Evolutionary conservation across 1,140 invertebrate species (phyloP), one percentile per base, ranked within the genome.

Genomic region (Drosophila athabasca): DNA sequence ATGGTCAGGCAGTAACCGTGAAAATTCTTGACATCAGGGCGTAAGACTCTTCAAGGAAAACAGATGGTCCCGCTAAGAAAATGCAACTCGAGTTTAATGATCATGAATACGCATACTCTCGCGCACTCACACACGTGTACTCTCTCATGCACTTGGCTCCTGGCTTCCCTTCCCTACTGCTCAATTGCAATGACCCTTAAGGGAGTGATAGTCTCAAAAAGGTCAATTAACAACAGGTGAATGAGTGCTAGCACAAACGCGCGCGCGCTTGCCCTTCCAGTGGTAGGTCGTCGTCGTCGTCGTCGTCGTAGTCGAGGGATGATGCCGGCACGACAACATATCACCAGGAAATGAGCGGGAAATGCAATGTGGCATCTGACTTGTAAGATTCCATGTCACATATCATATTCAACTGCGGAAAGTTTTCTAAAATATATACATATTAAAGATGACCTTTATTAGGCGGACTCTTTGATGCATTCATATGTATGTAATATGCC

Each of bases 181-280:
- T 41, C 17, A 48, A 61, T 46, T 59, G 48, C 50, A 48, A 15
- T 65, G 68, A 81, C 67, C 76, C 70, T 66, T 51, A 84, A 44
- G 24, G 60, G 46, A 67, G 58, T 58, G 41, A 59, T 49, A 62
- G 45, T 45, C 55, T 43, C 26, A 53, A 81, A 78, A 87, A 85
- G 81, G 81, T 85, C 79, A 88, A 88, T 89, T 88, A 88, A 79
- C 68, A 88, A 89, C 83, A 88, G 83, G 83, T 88, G 83, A 88
- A 62, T 60, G 53, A 72, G 67, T 50, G 52, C 44, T 41, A 50
- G 44, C 35, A 61, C 54, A 17, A 39, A 44, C 53, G 43, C 64
- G 76, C 64, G 67, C 70, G 81, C 71, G 80, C 64, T 31, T 31
- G n/a, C 9, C 17, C 44, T 48, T 48, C 17, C 13, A 8, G n/a